Evolutionary conservation across 2,888 invertebrate genomes (phyloP).

Genomic region (Thymelicus lineola): DNA sequence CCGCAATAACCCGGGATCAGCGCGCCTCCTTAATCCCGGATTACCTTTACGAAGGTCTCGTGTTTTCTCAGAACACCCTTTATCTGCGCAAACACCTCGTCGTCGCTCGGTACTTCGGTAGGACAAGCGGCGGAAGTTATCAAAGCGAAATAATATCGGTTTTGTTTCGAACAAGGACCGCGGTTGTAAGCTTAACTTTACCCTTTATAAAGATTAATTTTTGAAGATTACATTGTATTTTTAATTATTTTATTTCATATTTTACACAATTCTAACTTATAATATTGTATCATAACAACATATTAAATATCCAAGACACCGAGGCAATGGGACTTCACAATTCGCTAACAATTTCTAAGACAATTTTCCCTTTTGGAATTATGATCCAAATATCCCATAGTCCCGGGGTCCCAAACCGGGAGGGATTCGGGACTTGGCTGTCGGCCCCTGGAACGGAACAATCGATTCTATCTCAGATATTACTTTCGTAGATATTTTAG

Average conservation of each 20-base stretch:
- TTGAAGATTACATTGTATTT: too few species aligned
- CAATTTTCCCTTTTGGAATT: constrained; percentile 23
- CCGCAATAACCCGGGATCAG: constrained; percentile 32
- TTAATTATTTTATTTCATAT: too few species aligned
- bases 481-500: constrained; percentile 33
- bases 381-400: neutral
- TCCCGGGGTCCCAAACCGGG: too few species aligned
- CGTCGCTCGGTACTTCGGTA: neutral
- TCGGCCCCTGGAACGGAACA: constrained; percentile 20
- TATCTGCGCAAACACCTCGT: constrained; percentile 29
- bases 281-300: too few species aligned
- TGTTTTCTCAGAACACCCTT: constrained; percentile 33
- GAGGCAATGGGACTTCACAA: constrained; percentile 3
- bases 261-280: too few species aligned
- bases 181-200: too few species aligned
- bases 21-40: constrained; percentile 36
- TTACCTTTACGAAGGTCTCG: constrained; percentile 35
- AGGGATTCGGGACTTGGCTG: neutral
- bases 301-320: too few species aligned
- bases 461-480: constrained; percentile 31
- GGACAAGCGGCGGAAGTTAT: constrained; percentile 3
- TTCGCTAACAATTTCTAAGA: constrained; percentile 22
- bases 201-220: too few species aligned
- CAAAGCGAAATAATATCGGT: neutral
- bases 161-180: neutral